phyloP scores from a whole-genome alignment of 2,113 vertebrate species.

The Clarias gariepinus region DNA sequence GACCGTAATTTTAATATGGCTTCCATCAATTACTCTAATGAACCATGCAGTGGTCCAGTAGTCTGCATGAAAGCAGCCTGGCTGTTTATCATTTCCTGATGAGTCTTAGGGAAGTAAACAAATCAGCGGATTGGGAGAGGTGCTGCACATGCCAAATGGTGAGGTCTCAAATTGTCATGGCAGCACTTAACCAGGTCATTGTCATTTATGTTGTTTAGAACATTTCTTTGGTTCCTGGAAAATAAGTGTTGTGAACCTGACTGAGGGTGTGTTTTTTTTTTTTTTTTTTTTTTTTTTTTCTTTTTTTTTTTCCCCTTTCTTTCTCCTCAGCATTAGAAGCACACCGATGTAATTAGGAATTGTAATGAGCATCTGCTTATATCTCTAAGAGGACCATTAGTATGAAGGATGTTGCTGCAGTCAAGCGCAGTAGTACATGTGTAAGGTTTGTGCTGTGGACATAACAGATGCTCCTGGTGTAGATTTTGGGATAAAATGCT shows the following conservation, averaged over 20 bases:
- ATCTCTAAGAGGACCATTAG: not conserved
- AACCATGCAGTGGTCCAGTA: not conserved
- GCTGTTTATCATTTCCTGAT: constrained; percentile 22
- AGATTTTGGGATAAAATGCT: not conserved
- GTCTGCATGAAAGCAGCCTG: not conserved
- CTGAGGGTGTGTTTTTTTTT: no score
- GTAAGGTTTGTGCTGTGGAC: not conserved
- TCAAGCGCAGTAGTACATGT: not conserved
- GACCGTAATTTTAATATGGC: not conserved
- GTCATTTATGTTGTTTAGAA: not conserved
- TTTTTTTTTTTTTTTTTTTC: no score
- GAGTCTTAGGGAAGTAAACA: not conserved
- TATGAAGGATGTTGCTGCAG: not conserved
- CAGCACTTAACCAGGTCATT: not conserved
- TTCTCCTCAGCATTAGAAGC: not conserved
- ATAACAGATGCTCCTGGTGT: not conserved
- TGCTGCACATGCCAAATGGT: not conserved
- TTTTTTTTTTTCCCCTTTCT: no score
- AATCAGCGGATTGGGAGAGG: not conserved
- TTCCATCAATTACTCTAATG: constrained; percentile 9
- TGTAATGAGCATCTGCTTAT: not conserved
- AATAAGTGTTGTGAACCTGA: not conserved
- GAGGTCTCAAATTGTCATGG: not conserved
- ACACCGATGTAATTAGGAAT: not conserved
- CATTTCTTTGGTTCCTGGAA: not conserved